Evolutionary conservation across 2,888 invertebrate genomes (phyloP), one percentile per base, ranked within the genome.

Genomic region (Pseudoips prasinana): DNA sequence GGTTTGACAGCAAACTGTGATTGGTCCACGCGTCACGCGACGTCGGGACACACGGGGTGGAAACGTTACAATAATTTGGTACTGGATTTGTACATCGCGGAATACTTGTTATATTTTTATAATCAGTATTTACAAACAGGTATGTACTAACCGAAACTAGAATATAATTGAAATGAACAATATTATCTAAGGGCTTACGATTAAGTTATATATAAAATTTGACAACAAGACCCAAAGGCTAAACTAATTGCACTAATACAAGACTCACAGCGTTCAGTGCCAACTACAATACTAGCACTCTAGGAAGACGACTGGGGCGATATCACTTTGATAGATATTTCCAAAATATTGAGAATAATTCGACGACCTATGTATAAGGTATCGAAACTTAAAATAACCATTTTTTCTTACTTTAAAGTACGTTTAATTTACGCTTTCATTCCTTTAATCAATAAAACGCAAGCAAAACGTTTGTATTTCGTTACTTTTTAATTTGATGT

Each of bases 211-310:
- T 46, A 58, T 64, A 64, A 55, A 64, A 63, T 54, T 58, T 65
- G 67, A 72, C 69, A 66, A 72, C 67, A 68, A 67, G 49, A 66
- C 64, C 62, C 56, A 47, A 55, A 60, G 67, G 70, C 70, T n/a
- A n/a, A 64, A 67, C 64, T 69, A 73, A 74, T 81, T 80, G 79
- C 81, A 77, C 79, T 70, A 74, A 71, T 54, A 64, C 68, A 64
- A 64, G 64, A 59, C 58, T 62, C 67, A 64, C 68, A 65, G 70
- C 64, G 58, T 61, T 50, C 59, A 25, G 34, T 56, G 52, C 64
- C 48, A 43, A 56, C 43, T 64, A 64, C 57, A 64, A 65, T 60
- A 68, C 62, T 64, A 58, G 33, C 35, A 36, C 18, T 30, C 29
- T 40, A 58, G 60, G 61, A 54, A 64, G 64, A 59, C 58, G 50